A percentile compares a stretch with the other conserved stretches of the same genome.
Conservation (phyloP, 2,113 vertebrate species). For the Varanus salvator region DNA sequence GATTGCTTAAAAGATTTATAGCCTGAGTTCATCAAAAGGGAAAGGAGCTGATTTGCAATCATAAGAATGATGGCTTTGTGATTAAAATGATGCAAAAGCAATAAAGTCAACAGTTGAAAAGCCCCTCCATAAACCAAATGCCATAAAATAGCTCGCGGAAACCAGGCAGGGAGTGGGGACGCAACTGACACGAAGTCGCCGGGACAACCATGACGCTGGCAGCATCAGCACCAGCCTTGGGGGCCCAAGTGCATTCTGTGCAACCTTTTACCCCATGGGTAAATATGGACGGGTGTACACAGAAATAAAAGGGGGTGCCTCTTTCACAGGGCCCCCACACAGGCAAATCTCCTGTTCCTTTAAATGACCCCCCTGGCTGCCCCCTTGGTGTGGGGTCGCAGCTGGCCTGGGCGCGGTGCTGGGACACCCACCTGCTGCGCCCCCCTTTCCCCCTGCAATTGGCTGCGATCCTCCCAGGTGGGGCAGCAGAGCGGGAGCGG, state of each 20-base stretch:
- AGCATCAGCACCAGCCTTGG: too few species aligned
- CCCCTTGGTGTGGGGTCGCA: too few species aligned
- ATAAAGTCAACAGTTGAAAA: background rate
- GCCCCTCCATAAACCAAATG: background rate
- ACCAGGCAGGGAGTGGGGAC: too few species aligned
- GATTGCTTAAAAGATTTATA: background rate
- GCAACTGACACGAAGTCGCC: background rate
- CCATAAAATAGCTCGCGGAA: background rate
- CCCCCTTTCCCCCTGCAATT: too few species aligned
- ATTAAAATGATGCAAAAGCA: slow-evolving; percentile 4
- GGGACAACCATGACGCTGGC: too few species aligned
- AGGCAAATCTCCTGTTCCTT: background rate
- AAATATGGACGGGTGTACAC: background rate
- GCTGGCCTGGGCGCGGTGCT: too few species aligned
- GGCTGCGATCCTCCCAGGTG: too few species aligned
- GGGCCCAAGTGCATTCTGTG: background rate
- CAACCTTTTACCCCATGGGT: background rate
- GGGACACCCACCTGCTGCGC: too few species aligned
- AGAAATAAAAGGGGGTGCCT: background rate
- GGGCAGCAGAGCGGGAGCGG: too few species aligned
- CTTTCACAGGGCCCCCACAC: too few species aligned
- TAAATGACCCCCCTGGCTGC: background rate
- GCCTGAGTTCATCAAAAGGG: background rate
- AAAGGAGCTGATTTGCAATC: background rate
- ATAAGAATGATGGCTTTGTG: background rate